Conservation (phyloP, 2,797 vertebrate genomes). For the Acipenser oxyrinchus region DNA sequence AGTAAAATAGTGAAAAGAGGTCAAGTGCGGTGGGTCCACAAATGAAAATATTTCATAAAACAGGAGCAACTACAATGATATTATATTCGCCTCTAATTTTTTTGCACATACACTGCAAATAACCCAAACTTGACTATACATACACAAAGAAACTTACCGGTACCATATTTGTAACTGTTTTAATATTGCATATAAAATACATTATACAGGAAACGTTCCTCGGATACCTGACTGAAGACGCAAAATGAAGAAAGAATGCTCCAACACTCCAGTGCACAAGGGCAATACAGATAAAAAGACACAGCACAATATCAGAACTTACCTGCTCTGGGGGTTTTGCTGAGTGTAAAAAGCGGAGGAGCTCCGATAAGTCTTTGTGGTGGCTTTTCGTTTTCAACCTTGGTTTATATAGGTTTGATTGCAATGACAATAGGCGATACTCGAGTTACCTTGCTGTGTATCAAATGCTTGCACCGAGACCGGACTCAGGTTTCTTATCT, state of each 20-base stretch:
- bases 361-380: conserved; percentile 38
- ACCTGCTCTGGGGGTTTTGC: conserved; percentile 1
- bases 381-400: conserved; percentile 40
- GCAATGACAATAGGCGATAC: conserved; percentile 66
- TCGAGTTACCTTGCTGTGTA: conserved; percentile 77
- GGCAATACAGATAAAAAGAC: not conserved
- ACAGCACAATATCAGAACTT: not conserved
- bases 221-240: too few species aligned
- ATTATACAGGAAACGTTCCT: too few species aligned
- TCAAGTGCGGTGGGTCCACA: not conserved
- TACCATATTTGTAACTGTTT: too few species aligned
- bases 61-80: too few species aligned
- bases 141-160: too few species aligned
- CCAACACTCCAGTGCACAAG: not conserved
- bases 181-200: too few species aligned
- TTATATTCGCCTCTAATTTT: too few species aligned
- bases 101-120: too few species aligned
- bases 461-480: conserved; percentile 68
- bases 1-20: not conserved
- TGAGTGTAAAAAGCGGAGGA: conserved; percentile 43
- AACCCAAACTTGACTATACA: too few species aligned
- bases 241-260: too few species aligned
- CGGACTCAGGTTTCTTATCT: conserved; percentile 74
- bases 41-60: not conserved
- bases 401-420: conserved; percentile 79